These are phyloP conservation scores for Pelvicachromis taeniatus DNA, from an alignment of 2,113 vertebrate species.

Conservation along the genomic window DNA sequence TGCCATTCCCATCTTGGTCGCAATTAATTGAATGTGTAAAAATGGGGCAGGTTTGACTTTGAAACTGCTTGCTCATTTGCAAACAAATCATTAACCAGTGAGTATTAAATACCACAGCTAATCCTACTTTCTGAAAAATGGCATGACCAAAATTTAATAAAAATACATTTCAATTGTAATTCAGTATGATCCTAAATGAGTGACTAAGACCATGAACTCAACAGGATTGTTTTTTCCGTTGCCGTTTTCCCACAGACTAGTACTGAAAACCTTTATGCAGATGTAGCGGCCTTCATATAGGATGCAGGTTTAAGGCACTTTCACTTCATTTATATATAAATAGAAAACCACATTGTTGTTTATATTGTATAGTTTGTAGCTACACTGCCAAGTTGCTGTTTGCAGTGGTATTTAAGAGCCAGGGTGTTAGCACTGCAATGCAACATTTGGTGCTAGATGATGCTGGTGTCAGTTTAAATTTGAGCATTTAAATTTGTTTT, in stretches of 20 bases:
- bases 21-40: too few relatives aligned
- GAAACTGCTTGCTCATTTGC: neutral
- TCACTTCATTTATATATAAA: neutral
- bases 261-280: accelerated
- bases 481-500: too few relatives aligned
- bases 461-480: too few relatives aligned
- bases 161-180: accelerated
- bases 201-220: accelerated
- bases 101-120: neutral
- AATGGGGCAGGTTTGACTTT: too few relatives aligned
- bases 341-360: neutral
- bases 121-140: neutral
- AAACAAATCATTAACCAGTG: neutral
- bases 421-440: too few relatives aligned
- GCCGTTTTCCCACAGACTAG: accelerated
- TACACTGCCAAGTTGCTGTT: too few relatives aligned
- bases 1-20: too few relatives aligned
- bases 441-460: too few relatives aligned
- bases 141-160: neutral
- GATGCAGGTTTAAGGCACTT: neutral
- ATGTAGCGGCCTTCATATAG: neutral
- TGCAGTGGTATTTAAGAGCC: too few relatives aligned
- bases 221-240: neutral
- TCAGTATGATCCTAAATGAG: neutral
- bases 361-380: neutral